A percentile compares a stretch with the other conserved stretches of the same genome.
Evolutionary conservation across 2,113 vertebrate genomes (phyloP).

Genomic region (Daphoenositta chrysoptera): DNA sequence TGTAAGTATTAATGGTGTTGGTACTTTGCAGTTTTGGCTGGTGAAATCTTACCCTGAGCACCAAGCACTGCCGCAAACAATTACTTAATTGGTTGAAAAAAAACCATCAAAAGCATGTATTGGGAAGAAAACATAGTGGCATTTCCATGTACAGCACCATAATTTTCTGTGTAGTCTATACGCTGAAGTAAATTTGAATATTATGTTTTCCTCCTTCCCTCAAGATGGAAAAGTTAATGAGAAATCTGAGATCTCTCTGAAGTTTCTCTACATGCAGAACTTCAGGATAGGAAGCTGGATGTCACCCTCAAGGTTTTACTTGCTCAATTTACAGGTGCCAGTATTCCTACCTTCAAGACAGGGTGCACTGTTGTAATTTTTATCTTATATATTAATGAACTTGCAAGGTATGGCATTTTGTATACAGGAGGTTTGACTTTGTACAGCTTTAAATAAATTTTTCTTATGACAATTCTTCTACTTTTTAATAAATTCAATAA

Average conservation of each 20-base stretch:
- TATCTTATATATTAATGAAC: not conserved
- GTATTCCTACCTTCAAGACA: not conserved
- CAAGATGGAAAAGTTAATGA: not conserved
- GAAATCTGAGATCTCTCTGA: not conserved
- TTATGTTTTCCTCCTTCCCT: not conserved
- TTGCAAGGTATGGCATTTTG: not conserved
- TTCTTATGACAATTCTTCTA: not conserved
- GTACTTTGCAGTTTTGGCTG: not conserved
- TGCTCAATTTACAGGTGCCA: not conserved
- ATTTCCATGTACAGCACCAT: not conserved
- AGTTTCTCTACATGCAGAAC: not conserved
- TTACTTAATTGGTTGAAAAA: not conserved
- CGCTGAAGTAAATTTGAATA: not conserved
- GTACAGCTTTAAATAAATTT: not conserved
- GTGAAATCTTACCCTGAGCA: not conserved
- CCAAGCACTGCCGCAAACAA: not conserved
- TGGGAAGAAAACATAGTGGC: not conserved
- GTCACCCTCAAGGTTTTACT: not conserved
- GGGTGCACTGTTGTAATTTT: not conserved
- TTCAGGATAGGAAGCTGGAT: not conserved
- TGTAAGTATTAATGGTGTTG: not conserved
- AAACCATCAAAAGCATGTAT: not conserved
- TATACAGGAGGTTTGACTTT: not conserved
- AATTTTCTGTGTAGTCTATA: not conserved
- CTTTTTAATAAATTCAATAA: not conserved